phyloP scores from a whole-genome alignment of 2,797 vertebrate genomes.

The Podarcis lilfordi region DNA sequence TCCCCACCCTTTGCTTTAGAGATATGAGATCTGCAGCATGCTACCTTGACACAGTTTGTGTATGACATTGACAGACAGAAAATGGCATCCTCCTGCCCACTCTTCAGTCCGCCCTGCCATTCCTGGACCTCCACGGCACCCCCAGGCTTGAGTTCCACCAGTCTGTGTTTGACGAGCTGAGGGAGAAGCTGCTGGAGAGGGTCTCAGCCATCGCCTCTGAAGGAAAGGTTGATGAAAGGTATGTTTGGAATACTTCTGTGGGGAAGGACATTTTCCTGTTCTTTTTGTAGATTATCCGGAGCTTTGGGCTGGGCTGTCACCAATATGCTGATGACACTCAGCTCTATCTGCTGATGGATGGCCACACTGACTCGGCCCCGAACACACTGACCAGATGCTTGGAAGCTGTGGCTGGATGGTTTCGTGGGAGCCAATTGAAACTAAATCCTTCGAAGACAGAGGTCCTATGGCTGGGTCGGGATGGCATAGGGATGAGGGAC shows the following conservation, averaged over 20 bases:
- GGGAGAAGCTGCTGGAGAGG: slow-evolving; percentile 95
- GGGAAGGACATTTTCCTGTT: accelerated
- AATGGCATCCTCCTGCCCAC: slow-evolving; percentile 97
- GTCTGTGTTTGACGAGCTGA: slow-evolving; percentile 95
- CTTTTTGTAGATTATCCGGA: too few relatives aligned
- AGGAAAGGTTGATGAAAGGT: slow-evolving; percentile 94
- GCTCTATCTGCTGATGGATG: too few relatives aligned
- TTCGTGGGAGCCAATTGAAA: too few relatives aligned
- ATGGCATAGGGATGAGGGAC: too few relatives aligned
- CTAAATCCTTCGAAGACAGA: too few relatives aligned
- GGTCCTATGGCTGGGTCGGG: too few relatives aligned
- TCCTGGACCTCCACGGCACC: slow-evolving; percentile 95
- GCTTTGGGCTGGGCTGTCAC: too few relatives aligned
- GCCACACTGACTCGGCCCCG: too few relatives aligned
- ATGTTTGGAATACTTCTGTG: accelerated
- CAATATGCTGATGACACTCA: too few relatives aligned
- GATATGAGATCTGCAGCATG: accelerated
- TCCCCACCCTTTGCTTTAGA: not conserved
- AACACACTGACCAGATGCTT: too few relatives aligned
- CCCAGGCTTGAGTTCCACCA: slow-evolving; percentile 98
- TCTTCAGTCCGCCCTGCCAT: slow-evolving; percentile 94
- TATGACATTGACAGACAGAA: slow-evolving; percentile 83
- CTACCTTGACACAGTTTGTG: not conserved
- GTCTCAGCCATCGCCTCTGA: slow-evolving; percentile 90
- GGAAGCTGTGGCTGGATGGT: too few relatives aligned